Base-by-base conservation (phyloP, 2,797 vertebrate species). In the Pygocentrus nattereri region DNA sequence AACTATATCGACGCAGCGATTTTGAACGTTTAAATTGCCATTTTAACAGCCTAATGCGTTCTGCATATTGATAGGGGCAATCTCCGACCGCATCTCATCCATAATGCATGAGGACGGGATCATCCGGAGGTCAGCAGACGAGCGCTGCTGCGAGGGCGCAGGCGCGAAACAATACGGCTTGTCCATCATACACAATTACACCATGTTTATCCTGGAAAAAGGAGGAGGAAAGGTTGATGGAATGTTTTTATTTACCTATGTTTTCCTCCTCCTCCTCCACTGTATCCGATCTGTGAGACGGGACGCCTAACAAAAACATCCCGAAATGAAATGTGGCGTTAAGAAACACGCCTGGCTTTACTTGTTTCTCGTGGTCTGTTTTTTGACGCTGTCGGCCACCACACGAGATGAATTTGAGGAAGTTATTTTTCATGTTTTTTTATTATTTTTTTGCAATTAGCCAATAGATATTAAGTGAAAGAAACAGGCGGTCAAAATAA, bases 41-140 rank as follows among this genome's bases (percentile, higher is more conserved):
- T 98, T 95, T 96, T 93, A 93, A 90, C 89, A 91, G 92, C 91
- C 92, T 95, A 95, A 96, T 96, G 95, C 93, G 92, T 94, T 93
- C 94, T 96, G 95, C 95, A 96, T 96, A 94, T 95, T 96, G 96
- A 97, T 94, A 92, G 94, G 94, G 93, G 95, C 93, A 94, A 96
- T 94, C 92, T 90, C 88, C 87, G 92, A 93, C 94, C 94, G 95
- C 91, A 93, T 92, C 93, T 97, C 95, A 97, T 98, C 95, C 96
- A 98, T 98, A 97, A 98, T 98, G 95, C 95, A 97, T 93, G 91
- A 93, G 92, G 76, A 82, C 86, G 94, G 95, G 94, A 97, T 97
- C 97, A 98, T 89, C 72, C 90, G 86, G 93, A 96, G 97, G 97
- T 99, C 97, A 99, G 93, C 95, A 98, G 97, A 97, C 97, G 88